Evolutionary conservation across 2,113 vertebrate genomes (phyloP), one percentile per base, ranked within the genome.

Genomic region (Piprites chloris): DNA sequence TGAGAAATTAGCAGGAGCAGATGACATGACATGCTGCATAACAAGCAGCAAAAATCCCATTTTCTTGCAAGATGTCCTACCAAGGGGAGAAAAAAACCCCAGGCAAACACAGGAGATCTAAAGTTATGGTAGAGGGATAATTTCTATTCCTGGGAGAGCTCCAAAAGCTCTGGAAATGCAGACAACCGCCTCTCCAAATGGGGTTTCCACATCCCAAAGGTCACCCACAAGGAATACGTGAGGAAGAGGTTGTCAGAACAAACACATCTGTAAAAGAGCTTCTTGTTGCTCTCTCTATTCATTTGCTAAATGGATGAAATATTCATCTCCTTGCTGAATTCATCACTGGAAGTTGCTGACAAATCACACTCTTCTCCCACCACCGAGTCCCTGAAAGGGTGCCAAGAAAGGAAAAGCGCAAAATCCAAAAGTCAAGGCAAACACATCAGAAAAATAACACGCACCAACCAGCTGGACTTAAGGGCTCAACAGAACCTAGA

Each of bases 1-100:
- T 66, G 93, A 96, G 85, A 95, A 96, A 96, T 95, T 87, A 96
- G 95, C 80, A 90, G 95, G 85, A 96, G 89, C 91, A 88, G 93
- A 89, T 93, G 95, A 97, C 85, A 92, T 37, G 75, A 85, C 91
- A 91, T 47, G 44, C 69, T 17, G 79, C 91, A 83, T 85, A 94
- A 88, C 68, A 96, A 96, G 81, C 66, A 69, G 86, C 5, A 1
- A 95, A 95, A 87, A 89, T 59, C 62, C 35, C 42, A 71, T 89
- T 91, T 93, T 89, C 92, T 90, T 82, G 53, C 47, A 94, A 93
- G 96, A 96, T 93, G 69, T 92, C 81, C 86, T 89, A 95, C 42
- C 83, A 65, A 84, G n/a, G 32, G 12, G 65, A 76, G 56, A 65
- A 77, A 77, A 85, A 85, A 83, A 84, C 27, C 6, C 26, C 72